A percentile compares a stretch with the other conserved stretches of the same genome.
Conservation (phyloP, 2,888 invertebrate genomes). For the Neoitamus cyanurus region DNA sequence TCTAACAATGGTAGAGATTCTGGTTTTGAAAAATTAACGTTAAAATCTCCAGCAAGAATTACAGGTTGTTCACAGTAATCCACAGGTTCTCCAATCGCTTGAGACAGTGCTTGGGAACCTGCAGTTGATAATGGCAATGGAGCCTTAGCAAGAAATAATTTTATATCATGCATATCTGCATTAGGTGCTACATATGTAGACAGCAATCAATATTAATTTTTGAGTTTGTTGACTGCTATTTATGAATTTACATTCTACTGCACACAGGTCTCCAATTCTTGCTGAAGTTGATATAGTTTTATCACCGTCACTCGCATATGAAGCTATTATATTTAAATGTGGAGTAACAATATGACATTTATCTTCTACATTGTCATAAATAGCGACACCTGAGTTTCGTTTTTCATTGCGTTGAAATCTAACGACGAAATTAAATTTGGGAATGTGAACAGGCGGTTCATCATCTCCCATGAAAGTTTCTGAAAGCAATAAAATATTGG, state of each 20-base stretch:
- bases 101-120: no score
- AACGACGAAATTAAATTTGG: background rate
- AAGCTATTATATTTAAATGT: background rate
- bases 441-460: background rate
- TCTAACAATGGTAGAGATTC: no score
- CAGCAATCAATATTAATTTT: background rate
- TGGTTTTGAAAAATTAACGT: no score
- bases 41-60: no score
- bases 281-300: background rate
- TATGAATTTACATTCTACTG: background rate
- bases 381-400: background rate
- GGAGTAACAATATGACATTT: background rate
- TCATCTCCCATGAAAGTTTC: background rate
- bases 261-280: background rate
- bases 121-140: no score
- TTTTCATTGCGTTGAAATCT: background rate
- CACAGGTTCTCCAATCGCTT: no score
- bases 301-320: background rate
- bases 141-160: no score
- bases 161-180: no score
- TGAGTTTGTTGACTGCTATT: background rate
- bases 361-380: background rate
- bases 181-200: no score
- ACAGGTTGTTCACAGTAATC: no score
- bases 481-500: background rate